phyloP scores from a whole-genome alignment of 2,113 vertebrate genomes.

The Chauna torquata region DNA sequence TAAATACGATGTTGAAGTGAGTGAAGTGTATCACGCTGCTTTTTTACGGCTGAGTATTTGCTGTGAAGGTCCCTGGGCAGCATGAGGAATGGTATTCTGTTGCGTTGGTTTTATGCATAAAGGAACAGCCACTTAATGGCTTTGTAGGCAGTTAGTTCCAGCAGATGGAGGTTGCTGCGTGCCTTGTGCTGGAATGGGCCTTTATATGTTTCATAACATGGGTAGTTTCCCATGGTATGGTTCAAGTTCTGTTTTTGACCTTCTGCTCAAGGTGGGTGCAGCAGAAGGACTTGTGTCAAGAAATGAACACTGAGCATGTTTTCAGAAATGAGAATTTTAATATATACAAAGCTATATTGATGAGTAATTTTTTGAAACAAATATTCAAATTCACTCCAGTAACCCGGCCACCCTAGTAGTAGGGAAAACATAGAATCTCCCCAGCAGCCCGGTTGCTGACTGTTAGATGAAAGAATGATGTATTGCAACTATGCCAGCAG shows the following conservation, averaged over 20 bases:
- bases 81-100: background rate
- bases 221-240: background rate
- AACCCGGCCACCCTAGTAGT: constrained; percentile 72
- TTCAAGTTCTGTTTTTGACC: background rate
- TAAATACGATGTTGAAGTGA: background rate
- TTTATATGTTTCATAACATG: background rate
- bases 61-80: background rate
- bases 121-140: background rate
- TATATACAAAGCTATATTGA: constrained; percentile 80
- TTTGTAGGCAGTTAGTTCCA: background rate
- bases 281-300: background rate
- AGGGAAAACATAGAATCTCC: constrained; percentile 75
- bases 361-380: constrained; percentile 47
- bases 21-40: background rate
- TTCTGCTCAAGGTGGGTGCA: background rate
- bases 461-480: constrained; percentile 69
- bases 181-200: background rate
- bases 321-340: constrained; percentile 68
- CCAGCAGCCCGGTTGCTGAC: constrained; percentile 68
- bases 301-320: background rate
- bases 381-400: constrained; percentile 79
- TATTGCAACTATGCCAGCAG: constrained; percentile 72
- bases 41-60: background rate
- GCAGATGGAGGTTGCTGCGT: background rate
- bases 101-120: background rate